Conservation (phyloP, 2,888 invertebrate species). For the Erebia ligea region DNA sequence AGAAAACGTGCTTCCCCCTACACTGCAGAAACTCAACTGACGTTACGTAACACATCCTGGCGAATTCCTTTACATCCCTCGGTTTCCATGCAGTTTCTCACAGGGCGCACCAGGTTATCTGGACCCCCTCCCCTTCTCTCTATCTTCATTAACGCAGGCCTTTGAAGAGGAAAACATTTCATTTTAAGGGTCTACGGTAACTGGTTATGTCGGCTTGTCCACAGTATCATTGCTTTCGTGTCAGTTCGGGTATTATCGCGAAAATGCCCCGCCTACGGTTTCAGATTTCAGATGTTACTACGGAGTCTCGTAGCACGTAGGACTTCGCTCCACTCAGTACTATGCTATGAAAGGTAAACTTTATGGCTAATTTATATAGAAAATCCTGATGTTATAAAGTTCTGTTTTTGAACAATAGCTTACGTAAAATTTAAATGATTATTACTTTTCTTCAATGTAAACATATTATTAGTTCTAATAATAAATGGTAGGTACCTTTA, state of each 20-base stretch:
- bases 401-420: too few relatives aligned
- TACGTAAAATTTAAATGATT: too few relatives aligned
- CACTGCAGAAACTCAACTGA: constrained; percentile 67
- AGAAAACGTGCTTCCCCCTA: constrained; percentile 58
- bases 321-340: background rate
- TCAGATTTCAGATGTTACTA: constrained; percentile 49
- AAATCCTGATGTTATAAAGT: background rate
- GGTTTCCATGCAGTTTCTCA: constrained; percentile 62
- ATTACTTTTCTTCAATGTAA: too few relatives aligned
- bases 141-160: background rate
- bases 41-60: constrained; percentile 78
- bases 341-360: background rate
- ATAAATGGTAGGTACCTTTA: background rate
- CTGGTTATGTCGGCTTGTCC: constrained; percentile 50
- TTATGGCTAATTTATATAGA: background rate
- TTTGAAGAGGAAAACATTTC: constrained; percentile 24
- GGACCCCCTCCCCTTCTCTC: constrained; percentile 50
- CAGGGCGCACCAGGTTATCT: constrained; percentile 45
- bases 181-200: constrained; percentile 46
- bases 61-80: constrained; percentile 63
- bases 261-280: constrained; percentile 63
- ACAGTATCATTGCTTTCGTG: constrained; percentile 60
- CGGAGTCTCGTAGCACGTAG: constrained; percentile 42
- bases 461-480: too few relatives aligned
- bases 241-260: constrained; percentile 58